Percentiles rank a stretch among this genome's conserved stretches.
Conservation (phyloP, 2,797 vertebrate species). For the Scleropages formosus region DNA sequence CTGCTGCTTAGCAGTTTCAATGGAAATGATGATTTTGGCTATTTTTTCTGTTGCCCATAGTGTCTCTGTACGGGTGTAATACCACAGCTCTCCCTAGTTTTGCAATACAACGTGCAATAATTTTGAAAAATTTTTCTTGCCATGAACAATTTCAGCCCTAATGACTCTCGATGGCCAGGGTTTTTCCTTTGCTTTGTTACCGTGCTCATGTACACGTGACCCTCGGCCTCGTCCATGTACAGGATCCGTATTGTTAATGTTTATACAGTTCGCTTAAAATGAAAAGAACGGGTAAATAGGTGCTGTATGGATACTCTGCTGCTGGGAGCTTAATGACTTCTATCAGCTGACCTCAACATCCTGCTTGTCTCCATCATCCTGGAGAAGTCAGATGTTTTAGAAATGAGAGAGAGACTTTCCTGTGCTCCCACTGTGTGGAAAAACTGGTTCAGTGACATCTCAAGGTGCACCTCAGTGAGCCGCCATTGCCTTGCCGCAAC, state of each 20-base stretch:
- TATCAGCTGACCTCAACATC: conserved; percentile 8
- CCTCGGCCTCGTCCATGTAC: no score
- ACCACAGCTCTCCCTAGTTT: no score
- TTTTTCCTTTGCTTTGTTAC: no score
- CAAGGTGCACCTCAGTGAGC: not conserved
- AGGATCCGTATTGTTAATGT: not conserved
- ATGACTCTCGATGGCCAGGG: no score
- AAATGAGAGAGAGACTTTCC: not conserved
- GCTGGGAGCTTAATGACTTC: not conserved
- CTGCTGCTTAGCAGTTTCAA: no score
- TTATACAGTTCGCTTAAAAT: not conserved
- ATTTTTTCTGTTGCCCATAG: no score
- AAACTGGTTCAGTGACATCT: not conserved
- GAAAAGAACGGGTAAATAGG: not conserved
- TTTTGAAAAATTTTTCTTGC: no score
- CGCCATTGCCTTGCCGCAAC: not conserved
- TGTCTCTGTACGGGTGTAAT: no score
- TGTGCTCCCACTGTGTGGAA: not conserved
- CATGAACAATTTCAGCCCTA: no score
- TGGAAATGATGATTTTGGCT: no score
- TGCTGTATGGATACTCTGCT: not conserved
- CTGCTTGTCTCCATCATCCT: conserved; percentile 13
- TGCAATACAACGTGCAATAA: no score
- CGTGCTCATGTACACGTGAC: no score
- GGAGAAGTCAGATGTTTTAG: not conserved